A percentile compares a stretch with the other conserved stretches of the same genome.
Conservation (phyloP, 2,113 vertebrate genomes). For the Clarias gariepinus region DNA sequence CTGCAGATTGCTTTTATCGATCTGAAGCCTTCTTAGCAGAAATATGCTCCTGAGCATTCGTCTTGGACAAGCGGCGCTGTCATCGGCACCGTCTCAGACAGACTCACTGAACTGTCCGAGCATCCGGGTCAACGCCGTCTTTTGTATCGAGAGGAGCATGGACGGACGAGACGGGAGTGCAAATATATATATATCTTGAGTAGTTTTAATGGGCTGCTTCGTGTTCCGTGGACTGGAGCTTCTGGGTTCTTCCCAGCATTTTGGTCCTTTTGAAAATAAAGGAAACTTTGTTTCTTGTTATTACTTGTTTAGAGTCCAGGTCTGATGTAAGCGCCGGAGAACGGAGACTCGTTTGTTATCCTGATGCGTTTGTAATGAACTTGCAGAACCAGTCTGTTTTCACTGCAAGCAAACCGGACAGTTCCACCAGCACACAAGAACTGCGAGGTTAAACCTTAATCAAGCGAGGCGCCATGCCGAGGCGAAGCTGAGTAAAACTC, state of each 20-base stretch:
- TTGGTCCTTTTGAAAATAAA: not conserved
- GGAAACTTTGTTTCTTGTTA: not conserved
- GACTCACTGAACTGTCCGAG: not conserved
- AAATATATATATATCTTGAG: not conserved
- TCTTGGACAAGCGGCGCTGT: constrained; percentile 51
- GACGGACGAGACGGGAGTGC: not conserved
- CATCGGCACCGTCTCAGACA: constrained; percentile 31
- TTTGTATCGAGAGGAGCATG: not conserved
- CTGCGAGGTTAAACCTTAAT: not conserved
- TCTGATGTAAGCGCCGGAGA: not conserved
- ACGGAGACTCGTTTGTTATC: not conserved
- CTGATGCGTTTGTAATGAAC: not conserved
- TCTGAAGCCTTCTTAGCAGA: constrained; percentile 47
- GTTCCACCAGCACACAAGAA: not conserved
- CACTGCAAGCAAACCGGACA: not conserved
- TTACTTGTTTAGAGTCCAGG: no score
- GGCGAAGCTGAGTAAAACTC: constrained; percentile 16
- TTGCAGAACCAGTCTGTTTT: not conserved
- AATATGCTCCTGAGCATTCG: constrained; percentile 59
- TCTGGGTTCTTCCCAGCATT: not conserved
- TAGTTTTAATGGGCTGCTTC: not conserved
- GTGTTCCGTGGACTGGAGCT: not conserved
- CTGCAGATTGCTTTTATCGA: constrained; percentile 72
- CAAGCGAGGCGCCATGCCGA: not conserved
- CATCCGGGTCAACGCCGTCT: not conserved